These are phyloP conservation scores for Pampusana beccarii DNA, from an alignment of 2,113 vertebrate genomes.

Conservation along the genomic window DNA sequence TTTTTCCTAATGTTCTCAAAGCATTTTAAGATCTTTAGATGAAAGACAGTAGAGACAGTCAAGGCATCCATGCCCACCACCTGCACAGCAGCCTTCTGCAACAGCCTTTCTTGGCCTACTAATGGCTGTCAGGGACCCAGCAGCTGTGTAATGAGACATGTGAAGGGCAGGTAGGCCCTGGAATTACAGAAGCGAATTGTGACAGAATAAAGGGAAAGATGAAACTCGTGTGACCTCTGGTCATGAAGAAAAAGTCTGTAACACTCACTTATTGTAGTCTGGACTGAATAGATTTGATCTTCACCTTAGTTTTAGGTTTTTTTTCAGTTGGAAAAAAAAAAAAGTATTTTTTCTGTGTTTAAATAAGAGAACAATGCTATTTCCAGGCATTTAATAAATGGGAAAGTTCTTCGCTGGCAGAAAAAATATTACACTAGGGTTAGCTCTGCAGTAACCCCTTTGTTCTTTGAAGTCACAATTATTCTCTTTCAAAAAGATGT, in stretches of 20 bases:
- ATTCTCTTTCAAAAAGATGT: background rate
- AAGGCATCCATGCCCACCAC: background rate
- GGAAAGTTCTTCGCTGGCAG: background rate
- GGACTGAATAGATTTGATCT: background rate
- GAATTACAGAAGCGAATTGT: constrained; percentile 8
- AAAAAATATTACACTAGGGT: background rate
- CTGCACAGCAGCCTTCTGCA: background rate
- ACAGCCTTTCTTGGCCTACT: background rate
- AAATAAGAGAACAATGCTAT: background rate
- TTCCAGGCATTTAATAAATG: background rate
- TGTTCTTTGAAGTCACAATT: constrained; percentile 24
- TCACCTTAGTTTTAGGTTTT: constrained; percentile 28
- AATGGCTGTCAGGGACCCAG: background rate
- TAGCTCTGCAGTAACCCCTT: background rate
- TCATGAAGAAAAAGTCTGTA: background rate
- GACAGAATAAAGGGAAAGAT: background rate
- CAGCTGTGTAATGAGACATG: background rate
- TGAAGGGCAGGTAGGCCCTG: background rate
- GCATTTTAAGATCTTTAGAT: background rate
- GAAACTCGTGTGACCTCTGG: background rate
- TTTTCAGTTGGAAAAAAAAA: background rate
- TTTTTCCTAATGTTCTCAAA: background rate
- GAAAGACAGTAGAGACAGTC: background rate
- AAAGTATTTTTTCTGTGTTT: background rate
- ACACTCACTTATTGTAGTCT: background rate